Base-by-base conservation (phyloP, 2,113 vertebrate species). In the Salvelinus fontinalis region DNA sequence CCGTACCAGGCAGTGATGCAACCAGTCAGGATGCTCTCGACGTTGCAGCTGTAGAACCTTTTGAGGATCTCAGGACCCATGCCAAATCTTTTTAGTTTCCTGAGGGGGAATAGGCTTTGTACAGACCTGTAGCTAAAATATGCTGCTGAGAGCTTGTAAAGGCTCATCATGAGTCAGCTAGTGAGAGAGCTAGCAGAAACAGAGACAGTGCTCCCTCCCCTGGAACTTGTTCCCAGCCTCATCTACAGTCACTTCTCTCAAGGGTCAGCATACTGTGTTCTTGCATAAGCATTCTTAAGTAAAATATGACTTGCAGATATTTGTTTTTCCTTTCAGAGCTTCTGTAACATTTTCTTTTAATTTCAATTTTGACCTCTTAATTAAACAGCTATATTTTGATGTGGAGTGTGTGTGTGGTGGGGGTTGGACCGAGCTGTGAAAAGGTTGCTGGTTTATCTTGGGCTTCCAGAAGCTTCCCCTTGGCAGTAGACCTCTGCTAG, bases 391-490 rank as follows among this genome's bases (percentile, higher is more conserved):
- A 1, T 34, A 16, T 34, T n/a, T 68, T 68, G 18, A 2, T n/a
- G 29, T 34, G 16, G 26, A 16, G 5, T 34, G 66, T 34, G 8
- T 68, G 26, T 67, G 26, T 7, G 29, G 51, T 31, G 79, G 85
- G 73, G 71, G 68, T 74, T 48, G 76, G 83, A 81, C 71, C 71
- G 9, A 79, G 75, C 44, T 20, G 78, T 78, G 85, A 76, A 79
- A 83, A 85, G 86, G 82, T 82, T 44, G 68, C 77, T 79, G 84
- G 71, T 86, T 90, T 89, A 88, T 90, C 84, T 89, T 76, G 73
- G 84, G 84, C 86, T 80, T 77, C 88, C 88, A 84, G 79, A 78
- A 86, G 81, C 85, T 76, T 70, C 84, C 73, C 72, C 60, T 81
- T 71, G 75, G 76, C 73, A 76, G 62, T 27, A 48, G 31, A 7